Evolutionary conservation across 2,797 vertebrate species (phyloP).

Genomic region (Cirrhinus mrigala): DNA sequence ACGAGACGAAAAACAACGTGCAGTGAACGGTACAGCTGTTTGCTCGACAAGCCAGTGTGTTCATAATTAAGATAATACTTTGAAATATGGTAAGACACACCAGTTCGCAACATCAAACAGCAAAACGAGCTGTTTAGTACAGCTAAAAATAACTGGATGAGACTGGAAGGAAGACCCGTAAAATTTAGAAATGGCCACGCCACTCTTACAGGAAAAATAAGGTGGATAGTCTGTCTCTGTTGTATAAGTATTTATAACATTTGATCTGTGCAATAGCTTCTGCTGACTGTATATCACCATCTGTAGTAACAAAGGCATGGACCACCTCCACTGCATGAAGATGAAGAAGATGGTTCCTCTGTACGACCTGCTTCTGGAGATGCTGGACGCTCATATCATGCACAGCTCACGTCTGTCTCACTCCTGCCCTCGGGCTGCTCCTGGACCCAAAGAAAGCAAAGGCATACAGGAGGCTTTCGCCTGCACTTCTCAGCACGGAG

Average conservation of each 20-base stretch:
- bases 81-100: too few species aligned
- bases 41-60: too few species aligned
- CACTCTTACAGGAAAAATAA: too few species aligned
- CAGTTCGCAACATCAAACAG: too few species aligned
- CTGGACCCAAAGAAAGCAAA: constrained; percentile 48
- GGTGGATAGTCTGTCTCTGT: not conserved
- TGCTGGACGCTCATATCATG: constrained; percentile 94
- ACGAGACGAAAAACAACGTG: too few species aligned
- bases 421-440: constrained; percentile 42
- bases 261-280: not conserved
- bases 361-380: constrained; percentile 95
- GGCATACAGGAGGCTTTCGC: not conserved
- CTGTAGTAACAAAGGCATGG: constrained; percentile 97
- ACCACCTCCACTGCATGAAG: constrained; percentile 98
- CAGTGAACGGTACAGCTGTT: too few species aligned
- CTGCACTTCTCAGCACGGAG: constrained; percentile 32
- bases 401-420: constrained; percentile 82
- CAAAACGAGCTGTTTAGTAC: too few species aligned
- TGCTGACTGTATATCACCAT: not conserved
- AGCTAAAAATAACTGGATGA: too few species aligned
- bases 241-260: not conserved
- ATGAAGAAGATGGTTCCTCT: constrained; percentile 96
- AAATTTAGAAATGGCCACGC: too few species aligned
- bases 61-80: too few species aligned
- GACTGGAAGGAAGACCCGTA: too few species aligned